Base-by-base conservation (phyloP, 2,113 vertebrate genomes). In the Sylvietta virens region DNA sequence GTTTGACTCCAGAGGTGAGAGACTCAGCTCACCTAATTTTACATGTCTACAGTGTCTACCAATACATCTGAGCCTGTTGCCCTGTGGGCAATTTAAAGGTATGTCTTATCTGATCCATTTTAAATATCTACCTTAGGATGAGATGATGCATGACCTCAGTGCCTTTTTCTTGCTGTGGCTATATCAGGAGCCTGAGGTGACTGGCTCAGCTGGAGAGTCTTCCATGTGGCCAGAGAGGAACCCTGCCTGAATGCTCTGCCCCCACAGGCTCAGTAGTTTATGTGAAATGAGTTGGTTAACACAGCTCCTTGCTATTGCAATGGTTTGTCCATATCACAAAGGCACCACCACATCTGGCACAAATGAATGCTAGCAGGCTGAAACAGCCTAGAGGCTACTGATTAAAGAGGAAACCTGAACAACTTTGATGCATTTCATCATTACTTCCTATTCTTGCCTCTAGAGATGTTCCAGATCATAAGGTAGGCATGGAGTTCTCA, bases 371-470 rank as follows among this genome's bases (percentile, higher is more conserved):
- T 23, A 80, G 82, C 35, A 83, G 58, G 47, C 82, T 73, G 54
- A 66, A 97, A 81, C 48, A 91, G 93, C 82, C 88, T 51, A 64
- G 62, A 82, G 95, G 95, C 88, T 90, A 93, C 64, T 80, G 85
- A 96, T 65, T 86, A 67, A 90, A 72, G 70, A 85, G 66, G 62
- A 86, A 93, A 88, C 58, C 76, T 65, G 58, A 90, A 62, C 51
- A 76, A 90, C 79, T 35, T 80, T 58, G 67, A 69, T 77, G 82
- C 47, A 66, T 90, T 90, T 90, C 88, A 93, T 90, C 69, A 86
- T 67, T 83, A 54, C 44, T 21, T 77, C 58, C 81, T 74, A 60
- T 73, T 88, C 76, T 88, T 94, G 76, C 80, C 80, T 94, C 65
- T 74, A 94, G 91, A 94, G 67, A 74, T 84, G 51, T 81, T 92